Evolutionary conservation across 2,888 invertebrate genomes (phyloP).

Genomic region (Clitarchus hookeri): DNA sequence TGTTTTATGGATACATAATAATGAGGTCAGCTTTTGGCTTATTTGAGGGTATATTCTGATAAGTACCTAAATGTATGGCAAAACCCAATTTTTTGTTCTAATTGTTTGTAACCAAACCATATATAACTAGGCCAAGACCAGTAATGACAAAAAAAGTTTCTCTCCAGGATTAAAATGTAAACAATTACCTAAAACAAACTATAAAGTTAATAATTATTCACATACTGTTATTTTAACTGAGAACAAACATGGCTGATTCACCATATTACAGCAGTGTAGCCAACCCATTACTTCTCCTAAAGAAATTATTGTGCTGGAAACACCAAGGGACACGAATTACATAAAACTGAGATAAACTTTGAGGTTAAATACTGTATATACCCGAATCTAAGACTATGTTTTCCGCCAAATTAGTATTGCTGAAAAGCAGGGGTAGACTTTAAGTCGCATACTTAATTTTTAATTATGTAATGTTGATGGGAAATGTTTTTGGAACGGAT

Average conservation of each 20-base stretch:
- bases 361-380: neutral
- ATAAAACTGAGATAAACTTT: neutral
- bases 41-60: neutral
- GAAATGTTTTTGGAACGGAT: too few relatives aligned
- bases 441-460: too few relatives aligned
- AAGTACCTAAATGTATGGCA: too few relatives aligned
- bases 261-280: neutral
- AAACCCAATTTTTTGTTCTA: neutral
- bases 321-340: neutral
- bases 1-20: neutral
- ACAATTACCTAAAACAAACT: neutral
- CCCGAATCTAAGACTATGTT: too few relatives aligned
- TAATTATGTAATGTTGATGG: too few relatives aligned
- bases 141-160: neutral
- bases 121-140: neutral
- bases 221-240: neutral
- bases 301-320: neutral
- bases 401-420: too few relatives aligned
- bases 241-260: neutral
- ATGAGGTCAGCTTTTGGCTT: neutral
- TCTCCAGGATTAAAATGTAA: neutral
- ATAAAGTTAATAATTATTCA: neutral
- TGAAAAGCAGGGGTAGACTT: too few relatives aligned
- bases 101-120: neutral
- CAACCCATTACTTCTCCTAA: neutral